Conservation (phyloP, 2,888 invertebrate genomes). For the Chalcosyrphus nemorum region DNA sequence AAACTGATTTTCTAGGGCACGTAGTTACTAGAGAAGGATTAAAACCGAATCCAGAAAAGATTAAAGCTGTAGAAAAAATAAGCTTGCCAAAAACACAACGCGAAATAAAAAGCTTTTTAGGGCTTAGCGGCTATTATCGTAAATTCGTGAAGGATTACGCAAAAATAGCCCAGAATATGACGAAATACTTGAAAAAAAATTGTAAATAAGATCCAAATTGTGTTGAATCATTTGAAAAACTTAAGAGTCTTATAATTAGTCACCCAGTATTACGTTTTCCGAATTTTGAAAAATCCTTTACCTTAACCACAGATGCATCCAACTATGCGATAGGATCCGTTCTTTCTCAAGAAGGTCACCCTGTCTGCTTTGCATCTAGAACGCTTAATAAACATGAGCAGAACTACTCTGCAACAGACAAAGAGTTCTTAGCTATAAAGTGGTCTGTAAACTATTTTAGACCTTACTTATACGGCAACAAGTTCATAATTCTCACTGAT, state of each 20-base stretch:
- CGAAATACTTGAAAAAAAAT: too few species aligned
- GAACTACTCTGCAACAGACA: too few species aligned
- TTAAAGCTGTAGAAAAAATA: not conserved
- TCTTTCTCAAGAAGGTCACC: too few species aligned
- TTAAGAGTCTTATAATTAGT: slow-evolving; percentile 1
- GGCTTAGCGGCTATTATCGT: not conserved
- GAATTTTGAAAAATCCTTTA: slow-evolving; percentile 11
- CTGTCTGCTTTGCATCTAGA: slow-evolving; percentile 6
- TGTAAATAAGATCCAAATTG: slow-evolving; percentile 3
- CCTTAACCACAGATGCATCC: not conserved
- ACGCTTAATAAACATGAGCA: slow-evolving; percentile 2
- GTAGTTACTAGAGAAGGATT: too few species aligned
- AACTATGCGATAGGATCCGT: too few species aligned
- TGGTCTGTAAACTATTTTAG: not conserved
- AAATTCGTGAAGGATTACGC: not conserved
- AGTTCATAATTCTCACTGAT: not conserved
- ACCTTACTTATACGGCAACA: not conserved
- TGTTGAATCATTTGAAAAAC: not conserved
- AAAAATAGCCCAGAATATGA: not conserved
- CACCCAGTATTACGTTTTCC: not conserved
- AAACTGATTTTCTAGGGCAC: too few species aligned
- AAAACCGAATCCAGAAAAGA: not conserved
- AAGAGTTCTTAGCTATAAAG: too few species aligned
- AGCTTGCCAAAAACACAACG: not conserved
- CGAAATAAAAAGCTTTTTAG: not conserved